phyloP scores from a whole-genome alignment of 2,888 invertebrate species.

The Spodoptera littoralis region DNA sequence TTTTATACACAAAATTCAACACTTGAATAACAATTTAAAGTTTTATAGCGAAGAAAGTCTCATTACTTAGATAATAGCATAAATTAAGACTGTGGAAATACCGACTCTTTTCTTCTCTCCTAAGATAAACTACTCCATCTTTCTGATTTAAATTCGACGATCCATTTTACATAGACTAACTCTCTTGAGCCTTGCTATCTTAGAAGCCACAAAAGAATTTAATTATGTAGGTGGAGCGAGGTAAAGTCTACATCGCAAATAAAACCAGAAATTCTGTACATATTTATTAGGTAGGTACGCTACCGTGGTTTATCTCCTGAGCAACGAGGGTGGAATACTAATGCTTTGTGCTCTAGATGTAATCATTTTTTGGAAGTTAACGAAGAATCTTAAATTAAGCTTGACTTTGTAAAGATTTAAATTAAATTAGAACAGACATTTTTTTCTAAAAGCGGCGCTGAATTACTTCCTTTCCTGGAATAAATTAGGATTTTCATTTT shows the following conservation, averaged over 20 bases:
- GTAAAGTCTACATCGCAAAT: slow-evolving; percentile 49
- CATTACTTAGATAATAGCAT: no score
- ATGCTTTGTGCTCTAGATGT: slow-evolving; percentile 43
- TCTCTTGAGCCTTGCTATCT: slow-evolving; percentile 38
- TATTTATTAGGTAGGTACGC: slow-evolving; percentile 44
- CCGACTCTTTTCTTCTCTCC: slow-evolving; percentile 4
- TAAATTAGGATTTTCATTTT: neutral
- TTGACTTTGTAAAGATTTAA: slow-evolving; percentile 37
- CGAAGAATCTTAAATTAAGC: slow-evolving; percentile 42
- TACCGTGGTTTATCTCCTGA: slow-evolving; percentile 40
- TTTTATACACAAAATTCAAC: no score
- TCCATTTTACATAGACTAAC: slow-evolving; percentile 20
- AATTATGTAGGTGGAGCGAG: slow-evolving; percentile 55
- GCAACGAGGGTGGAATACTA: slow-evolving; percentile 47
- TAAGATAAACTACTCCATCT: slow-evolving; percentile 20
- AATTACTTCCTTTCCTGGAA: slow-evolving; percentile 1
- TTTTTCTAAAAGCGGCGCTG: slow-evolving; percentile 17
- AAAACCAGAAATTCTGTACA: slow-evolving; percentile 55
- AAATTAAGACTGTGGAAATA: no score
- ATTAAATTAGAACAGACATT: slow-evolving; percentile 36
- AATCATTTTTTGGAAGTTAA: slow-evolving; percentile 47
- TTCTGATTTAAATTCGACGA: slow-evolving; percentile 35
- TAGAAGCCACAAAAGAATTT: slow-evolving; percentile 56
- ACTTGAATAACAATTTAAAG: no score
- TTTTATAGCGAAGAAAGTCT: no score